phyloP scores from a whole-genome alignment of 1,140 invertebrate species.

The Daktulosphaira vitifoliae region DNA sequence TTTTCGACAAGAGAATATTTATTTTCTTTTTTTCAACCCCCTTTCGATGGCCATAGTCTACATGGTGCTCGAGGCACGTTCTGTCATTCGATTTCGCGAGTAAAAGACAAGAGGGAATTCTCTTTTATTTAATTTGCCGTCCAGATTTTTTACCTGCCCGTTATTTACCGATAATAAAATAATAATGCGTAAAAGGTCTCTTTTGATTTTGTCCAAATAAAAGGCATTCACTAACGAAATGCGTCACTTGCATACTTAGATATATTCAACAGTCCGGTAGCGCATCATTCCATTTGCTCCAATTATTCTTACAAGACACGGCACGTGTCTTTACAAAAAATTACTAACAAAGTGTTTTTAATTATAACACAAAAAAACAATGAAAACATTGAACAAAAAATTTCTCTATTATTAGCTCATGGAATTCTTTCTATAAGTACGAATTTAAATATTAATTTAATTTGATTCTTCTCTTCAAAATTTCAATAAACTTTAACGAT shows the following conservation, averaged over 20 bases:
- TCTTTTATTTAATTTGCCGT: background rate
- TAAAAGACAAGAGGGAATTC: conserved; percentile 22
- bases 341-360: no score
- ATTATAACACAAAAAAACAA: no score
- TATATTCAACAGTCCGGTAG: no score
- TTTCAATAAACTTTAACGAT: no score
- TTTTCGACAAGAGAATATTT: conserved; percentile 3
- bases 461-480: no score
- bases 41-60: background rate
- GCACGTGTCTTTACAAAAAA: no score
- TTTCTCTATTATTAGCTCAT: no score
- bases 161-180: conserved; percentile 29
- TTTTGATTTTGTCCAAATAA: conserved; percentile 30
- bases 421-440: no score
- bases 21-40: background rate
- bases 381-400: no score
- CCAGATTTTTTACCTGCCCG: conserved; percentile 26
- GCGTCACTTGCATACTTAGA: background rate
- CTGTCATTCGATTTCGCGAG: conserved; percentile 1
- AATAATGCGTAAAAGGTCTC: conserved; percentile 27
- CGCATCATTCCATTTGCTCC: no score
- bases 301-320: no score
- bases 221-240: conserved; percentile 24
- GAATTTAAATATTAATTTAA: no score
- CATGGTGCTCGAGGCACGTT: conserved; percentile 20